Evolutionary conservation across 2,888 invertebrate genomes (phyloP), one percentile per base, ranked within the genome.

Genomic region (Diogma glabrata): DNA sequence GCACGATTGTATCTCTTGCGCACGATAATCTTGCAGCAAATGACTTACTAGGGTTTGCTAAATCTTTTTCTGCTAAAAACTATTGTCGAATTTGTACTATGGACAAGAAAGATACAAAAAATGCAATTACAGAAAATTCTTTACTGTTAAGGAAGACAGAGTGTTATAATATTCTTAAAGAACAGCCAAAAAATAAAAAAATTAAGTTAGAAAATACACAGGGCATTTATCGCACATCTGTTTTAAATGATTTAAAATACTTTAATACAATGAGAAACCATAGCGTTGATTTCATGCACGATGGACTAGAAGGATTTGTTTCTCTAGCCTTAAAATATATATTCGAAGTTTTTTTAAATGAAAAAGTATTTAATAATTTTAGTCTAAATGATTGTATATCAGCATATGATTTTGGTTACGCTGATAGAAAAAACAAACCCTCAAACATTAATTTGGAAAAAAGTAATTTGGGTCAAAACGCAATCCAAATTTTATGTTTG

Each of bases 21-120:
- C 23, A 46, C 14, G 46, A 23, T n/a, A 46, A 46, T 46, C 46
- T 46, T 5, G 46, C 46, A 14, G 23, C 46, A 12, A 46, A 46
- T 16, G 46, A 46, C 24, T 24, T 46, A n/a, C 24, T 46, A 46
- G 46, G 46, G 3, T 14, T 46, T 24, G 20, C 5, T 38, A 38
- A 38, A 38, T 38, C 38, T 6, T 38, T 38, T 38, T 38, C 38
- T 3, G 17, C 38, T 19, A 38, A 38, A 19, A 9, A 38, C 8
- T 38, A 19, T 19, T 38, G 38, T 17, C 17, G 38, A 19, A 17
- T 38, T 17, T 38, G 38, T 38, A 38, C 5, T 38, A 38, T 38
- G 38, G 38, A 38, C 2, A 38, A 38, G 20, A 38, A 6, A 17
- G 3, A 2, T 17, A 38, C 38, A 12, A 38, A 17, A 38, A 38